Evolutionary conservation across 2,113 vertebrate species (phyloP).

Genomic region (Hippocampus comes): DNA sequence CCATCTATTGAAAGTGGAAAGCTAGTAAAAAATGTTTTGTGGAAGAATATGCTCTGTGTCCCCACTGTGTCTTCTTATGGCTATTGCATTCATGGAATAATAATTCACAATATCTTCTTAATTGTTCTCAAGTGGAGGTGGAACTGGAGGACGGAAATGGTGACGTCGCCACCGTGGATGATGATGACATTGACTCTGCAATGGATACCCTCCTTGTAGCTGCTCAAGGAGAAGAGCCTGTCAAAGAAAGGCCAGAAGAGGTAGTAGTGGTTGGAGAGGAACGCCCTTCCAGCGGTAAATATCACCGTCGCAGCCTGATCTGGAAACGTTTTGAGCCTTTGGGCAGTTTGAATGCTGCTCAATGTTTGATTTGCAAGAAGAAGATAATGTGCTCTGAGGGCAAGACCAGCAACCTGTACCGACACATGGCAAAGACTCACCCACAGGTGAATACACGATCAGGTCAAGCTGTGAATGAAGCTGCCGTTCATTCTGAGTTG

Average conservation of each 20-base stretch:
- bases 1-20: too few relatives aligned
- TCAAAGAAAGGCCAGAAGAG: not conserved
- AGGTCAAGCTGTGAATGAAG: not conserved
- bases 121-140: conserved; percentile 40
- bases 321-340: conserved; percentile 63
- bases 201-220: conserved; percentile 1
- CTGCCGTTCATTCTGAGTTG: not conserved
- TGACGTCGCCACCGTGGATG: conserved; percentile 22
- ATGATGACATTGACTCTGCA: conserved; percentile 16
- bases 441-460: conserved; percentile 17
- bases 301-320: conserved; percentile 49
- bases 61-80: too few relatives aligned
- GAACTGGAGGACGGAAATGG: conserved; percentile 37
- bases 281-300: not conserved
- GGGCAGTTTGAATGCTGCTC: conserved; percentile 44
- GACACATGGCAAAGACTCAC: conserved; percentile 67
- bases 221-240: not conserved
- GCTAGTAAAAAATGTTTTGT: too few relatives aligned
- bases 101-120: not conserved
- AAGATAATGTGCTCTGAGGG: conserved; percentile 57
- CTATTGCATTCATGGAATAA: too few relatives aligned
- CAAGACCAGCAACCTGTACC: conserved; percentile 61
- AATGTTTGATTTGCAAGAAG: conserved; percentile 65
- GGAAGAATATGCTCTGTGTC: too few relatives aligned
- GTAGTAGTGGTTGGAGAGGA: not conserved